Evolutionary conservation across 2,888 invertebrate genomes (phyloP).

Genomic region (Lycaena phlaeas): DNA sequence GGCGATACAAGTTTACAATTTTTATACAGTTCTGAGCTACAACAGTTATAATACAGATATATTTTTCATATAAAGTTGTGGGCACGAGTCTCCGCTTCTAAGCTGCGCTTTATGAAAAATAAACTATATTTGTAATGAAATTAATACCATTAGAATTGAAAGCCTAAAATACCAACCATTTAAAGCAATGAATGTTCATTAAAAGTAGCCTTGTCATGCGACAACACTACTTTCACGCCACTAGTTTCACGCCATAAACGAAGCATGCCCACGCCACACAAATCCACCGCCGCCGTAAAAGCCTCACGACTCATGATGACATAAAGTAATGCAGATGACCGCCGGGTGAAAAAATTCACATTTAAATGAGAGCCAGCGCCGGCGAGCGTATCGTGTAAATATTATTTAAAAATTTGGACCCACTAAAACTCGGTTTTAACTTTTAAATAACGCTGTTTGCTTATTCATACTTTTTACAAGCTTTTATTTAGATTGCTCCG

Average conservation of each 20-base stretch:
- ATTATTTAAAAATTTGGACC: not conserved
- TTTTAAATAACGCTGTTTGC: not conserved
- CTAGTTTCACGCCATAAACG: no score
- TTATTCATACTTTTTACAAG: not conserved
- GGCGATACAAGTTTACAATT: constrained; percentile 1
- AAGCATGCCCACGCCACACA: no score
- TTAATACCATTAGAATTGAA: no score
- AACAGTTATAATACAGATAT: not conserved
- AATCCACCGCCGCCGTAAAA: no score
- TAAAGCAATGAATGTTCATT: no score
- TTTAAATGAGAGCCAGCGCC: constrained; percentile 1
- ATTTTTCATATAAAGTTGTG: not conserved
- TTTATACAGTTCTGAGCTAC: not conserved
- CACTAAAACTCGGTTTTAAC: not conserved
- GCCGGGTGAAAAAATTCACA: not conserved
- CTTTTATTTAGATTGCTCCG: not conserved
- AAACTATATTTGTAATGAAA: no score
- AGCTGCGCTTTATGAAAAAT: no score
- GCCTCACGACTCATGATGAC: no score
- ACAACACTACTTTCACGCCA: no score
- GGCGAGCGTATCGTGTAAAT: not conserved
- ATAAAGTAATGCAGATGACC: no score
- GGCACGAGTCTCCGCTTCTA: not conserved
- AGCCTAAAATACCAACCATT: no score
- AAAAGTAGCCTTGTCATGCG: no score